Base-by-base conservation (phyloP, 2,888 invertebrate species). In the Amblyteles armatorius region DNA sequence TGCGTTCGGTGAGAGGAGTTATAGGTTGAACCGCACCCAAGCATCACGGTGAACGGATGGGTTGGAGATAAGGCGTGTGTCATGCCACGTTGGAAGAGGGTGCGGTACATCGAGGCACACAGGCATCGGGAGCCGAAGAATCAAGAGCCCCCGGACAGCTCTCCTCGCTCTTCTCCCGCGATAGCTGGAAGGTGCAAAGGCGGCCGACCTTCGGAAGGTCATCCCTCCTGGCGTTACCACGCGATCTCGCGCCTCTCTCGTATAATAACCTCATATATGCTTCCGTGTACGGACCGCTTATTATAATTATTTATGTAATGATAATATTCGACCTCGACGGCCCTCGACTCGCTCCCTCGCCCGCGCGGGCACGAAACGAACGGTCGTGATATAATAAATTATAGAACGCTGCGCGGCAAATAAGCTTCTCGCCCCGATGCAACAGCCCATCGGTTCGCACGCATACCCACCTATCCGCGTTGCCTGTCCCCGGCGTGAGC, bases 131-230 rank as follows among this genome's bases (percentile, higher is more conserved):
- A 69, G 40, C 60, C 48, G 73, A 76, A 71, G 52, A 55, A 84
- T 79, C 63, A 13, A 63, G 29, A 63, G 60, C 13, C 63, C 65
- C 44, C 60, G 19, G 44, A 67, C 48, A 68, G 68, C 29, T 63
- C 63, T 55, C 6, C 26, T 13, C 11, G 48, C 65, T 29, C 63
- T 16, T 48, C 48, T 48, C 36, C 63, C 26, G 65, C 68, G 44
- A 50, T 40, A 71, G 78, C 71, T 78, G 71, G 33, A 85, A 82
- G 85, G 90, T 89, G 90, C 90, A 90, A 89, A 89, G 91, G 89
- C 89, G 84, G 87, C 90, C 44, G 91, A 92, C 92, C 92, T 92
- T 91, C 91, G 79, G 90, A 90, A 92, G 92, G 91, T 91, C 89
- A 90, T 89, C 87, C 88, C 88, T 90, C 89, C 83, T 87, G 87